A percentile compares a stretch with the other conserved stretches of the same genome.
phyloP scores from a whole-genome alignment of 2,888 invertebrate genomes.

The Rhynchonema sp. region DNA sequence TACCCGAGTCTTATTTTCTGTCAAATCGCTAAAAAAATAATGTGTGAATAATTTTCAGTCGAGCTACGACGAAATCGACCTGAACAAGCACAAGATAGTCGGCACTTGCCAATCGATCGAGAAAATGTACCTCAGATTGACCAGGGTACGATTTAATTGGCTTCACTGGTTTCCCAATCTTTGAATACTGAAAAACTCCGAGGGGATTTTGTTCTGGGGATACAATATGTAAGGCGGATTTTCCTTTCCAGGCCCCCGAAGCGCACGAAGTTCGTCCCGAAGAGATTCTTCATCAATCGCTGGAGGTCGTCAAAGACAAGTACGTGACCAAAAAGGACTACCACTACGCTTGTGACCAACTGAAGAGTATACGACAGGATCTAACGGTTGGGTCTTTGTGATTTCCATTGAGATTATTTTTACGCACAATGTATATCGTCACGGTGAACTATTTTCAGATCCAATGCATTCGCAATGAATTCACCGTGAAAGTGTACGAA shows the following conservation, averaged over 20 bases:
- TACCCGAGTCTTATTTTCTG: no score
- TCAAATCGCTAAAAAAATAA: no score
- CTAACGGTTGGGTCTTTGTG: conserved; percentile 52
- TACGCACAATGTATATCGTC: no score
- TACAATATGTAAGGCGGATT: neutral
- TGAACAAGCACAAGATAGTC: conserved; percentile 60
- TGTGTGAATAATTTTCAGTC: neutral
- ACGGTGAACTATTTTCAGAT: conserved; percentile 44
- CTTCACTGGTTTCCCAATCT: no score
- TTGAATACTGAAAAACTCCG: no score
- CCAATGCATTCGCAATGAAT: conserved; percentile 77
- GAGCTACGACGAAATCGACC: neutral
- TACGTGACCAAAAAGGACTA: conserved; percentile 80
- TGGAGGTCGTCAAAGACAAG: conserved; percentile 68
- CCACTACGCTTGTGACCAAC: conserved; percentile 87
- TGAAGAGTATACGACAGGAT: conserved; percentile 95
- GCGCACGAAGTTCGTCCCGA: conserved; percentile 65
- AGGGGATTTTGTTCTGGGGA: neutral
- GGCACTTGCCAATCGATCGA: conserved; percentile 84
- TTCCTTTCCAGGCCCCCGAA: conserved; percentile 58
- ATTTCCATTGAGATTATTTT: neutral
- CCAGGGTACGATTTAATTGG: conserved; percentile 42
- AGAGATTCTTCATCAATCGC: conserved; percentile 57
- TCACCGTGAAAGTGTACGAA: conserved; percentile 95
- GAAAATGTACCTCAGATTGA: conserved; percentile 82